These are phyloP conservation scores for Hybognathus amarus DNA, from an alignment of 2,797 vertebrate species.

Conservation along the genomic window DNA sequence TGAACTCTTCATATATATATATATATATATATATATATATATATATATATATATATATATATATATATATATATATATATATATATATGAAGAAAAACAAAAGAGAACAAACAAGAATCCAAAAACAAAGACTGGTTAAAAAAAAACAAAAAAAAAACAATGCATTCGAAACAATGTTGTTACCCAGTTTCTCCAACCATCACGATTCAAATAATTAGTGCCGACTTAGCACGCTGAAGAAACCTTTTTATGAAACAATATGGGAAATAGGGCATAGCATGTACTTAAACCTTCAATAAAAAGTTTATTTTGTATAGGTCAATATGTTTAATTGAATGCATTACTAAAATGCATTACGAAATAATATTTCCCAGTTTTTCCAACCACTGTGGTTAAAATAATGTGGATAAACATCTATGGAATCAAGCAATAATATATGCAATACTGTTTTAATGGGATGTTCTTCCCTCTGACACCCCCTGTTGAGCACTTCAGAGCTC, in stretches of 20 bases:
- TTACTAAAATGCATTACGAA: neutral
- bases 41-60: too few relatives aligned
- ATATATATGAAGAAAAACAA: neutral
- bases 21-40: too few relatives aligned
- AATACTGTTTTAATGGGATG: slow-evolving; percentile 11
- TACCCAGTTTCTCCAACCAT: neutral
- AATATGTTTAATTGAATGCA: neutral
- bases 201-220: neutral
- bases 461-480: slow-evolving; percentile 27
- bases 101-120: neutral
- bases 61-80: too few relatives aligned
- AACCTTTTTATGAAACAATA: neutral
- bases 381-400: neutral
- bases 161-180: neutral
- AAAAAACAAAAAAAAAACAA: neutral
- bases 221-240: neutral
- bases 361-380: neutral
- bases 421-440: neutral
- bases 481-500: slow-evolving; percentile 58
- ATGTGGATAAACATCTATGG: too few relatives aligned
- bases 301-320: neutral
- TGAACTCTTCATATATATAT: too few relatives aligned
- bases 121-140: neutral
- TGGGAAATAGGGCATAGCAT: neutral
- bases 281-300: neutral